Base-by-base conservation (phyloP, 2,113 vertebrate genomes). In the Corvus hawaiiensis region DNA sequence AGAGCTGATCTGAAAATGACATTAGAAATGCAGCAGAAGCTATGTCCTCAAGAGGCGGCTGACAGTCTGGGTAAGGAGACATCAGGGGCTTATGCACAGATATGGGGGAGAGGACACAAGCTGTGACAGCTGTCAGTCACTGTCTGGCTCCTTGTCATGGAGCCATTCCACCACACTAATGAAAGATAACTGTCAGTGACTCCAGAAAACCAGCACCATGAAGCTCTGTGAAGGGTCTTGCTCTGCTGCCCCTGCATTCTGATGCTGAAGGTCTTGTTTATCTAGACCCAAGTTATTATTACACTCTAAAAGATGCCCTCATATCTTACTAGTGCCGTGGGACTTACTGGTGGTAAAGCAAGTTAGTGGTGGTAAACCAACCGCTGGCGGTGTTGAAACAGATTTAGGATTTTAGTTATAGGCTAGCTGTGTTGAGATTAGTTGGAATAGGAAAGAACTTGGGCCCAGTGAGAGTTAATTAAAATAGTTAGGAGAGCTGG, bases 181-280 rank as follows among this genome's bases (percentile, higher is more conserved):
- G 1, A 28, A 41, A 35, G 56, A 7, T 6, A 11, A 20, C 17
- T 3, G 0, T 1, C 62, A n/a, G 11, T 7, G 7, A 17, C 33
- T 37, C n/a, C 63, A 84, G 39, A 46, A 68, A 72, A 43, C 7
- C 18, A 62, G 15, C 51, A 20, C 15, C 14, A 13, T 9, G 37
- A 54, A 59, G 30, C 14, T 63, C 11, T 44, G 19, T 27, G 28
- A 48, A 67, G 16, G 7, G 5, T 7, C 19, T 51, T 63, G 14
- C 16, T 67, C 49, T 51, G 39, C 23, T 49, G 44, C 39, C 51
- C 27, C 41, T 32, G 16, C n/a, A 24, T 9, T 11, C 32, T 59
- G 39, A 28, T 68, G 33, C 13, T 72, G 35, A 63, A 46, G 16
- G 19, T 7, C 48, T 76, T 51, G 26, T 20, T 61, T 80, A 32